phyloP scores from a whole-genome alignment of 2,888 invertebrate genomes.

The Mactromeris polynyma region DNA sequence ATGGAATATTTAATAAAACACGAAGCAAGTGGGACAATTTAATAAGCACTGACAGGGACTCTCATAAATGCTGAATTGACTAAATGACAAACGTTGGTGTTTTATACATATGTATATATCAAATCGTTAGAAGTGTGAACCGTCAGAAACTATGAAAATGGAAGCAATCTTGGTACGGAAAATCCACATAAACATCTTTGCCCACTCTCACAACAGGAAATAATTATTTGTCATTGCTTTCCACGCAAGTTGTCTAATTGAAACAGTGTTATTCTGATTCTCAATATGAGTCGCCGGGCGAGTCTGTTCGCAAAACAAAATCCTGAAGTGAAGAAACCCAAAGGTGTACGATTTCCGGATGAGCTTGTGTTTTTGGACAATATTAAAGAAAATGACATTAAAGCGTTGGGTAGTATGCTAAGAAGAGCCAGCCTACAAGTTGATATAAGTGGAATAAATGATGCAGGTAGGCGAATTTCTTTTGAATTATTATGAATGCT shows the following conservation, averaged over 20 bases:
- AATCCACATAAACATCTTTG: not conserved
- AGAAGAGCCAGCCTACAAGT: conserved; percentile 85
- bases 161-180: not conserved
- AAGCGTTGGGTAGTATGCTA: conserved; percentile 83
- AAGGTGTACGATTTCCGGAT: conserved; percentile 85
- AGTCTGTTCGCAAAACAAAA: conserved; percentile 85
- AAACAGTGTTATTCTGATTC: not conserved
- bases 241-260: not conserved
- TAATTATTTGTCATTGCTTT: not conserved
- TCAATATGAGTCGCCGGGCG: conserved; percentile 84
- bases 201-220: not conserved
- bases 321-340: conserved; percentile 79
- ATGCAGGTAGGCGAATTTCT: not conserved
- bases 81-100: too few species aligned
- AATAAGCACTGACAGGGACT: too few species aligned
- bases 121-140: too few species aligned
- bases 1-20: too few species aligned
- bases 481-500: not conserved
- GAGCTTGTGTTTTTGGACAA: conserved; percentile 86
- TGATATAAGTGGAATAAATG: conserved; percentile 84
- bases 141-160: too few species aligned
- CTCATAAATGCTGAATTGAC: too few species aligned
- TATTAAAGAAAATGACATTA: conserved; percentile 86
- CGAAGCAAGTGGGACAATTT: too few species aligned
- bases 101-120: too few species aligned